Evolutionary conservation across 2,888 invertebrate genomes (phyloP), one percentile per base, ranked within the genome.

Genomic region (Agrilus mali): DNA sequence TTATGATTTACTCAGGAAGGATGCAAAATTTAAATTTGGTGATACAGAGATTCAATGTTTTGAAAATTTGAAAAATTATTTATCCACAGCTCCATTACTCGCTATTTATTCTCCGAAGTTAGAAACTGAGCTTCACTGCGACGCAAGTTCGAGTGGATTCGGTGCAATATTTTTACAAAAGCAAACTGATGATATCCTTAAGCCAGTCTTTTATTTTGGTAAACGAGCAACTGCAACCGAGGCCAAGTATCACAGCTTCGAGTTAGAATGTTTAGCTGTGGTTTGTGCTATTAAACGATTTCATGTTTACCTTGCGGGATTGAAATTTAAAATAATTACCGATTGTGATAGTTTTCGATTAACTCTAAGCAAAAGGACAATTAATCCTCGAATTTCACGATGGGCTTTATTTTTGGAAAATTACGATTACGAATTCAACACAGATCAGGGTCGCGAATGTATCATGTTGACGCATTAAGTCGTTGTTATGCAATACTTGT

Each of bases 121-220:
- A 12, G 40, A 34, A 17, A 62, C 60, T 2, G 54, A 63, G 44
- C 41, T 63, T 33, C 61, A 63, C 41, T 59, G 58, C 15, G 61
- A 64, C 46, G 61, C 59, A 1, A 57, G 56, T 40, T 41, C 53
- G 1, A 12, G 45, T 5, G 61, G 60, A 1, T 60, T 51, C 42
- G 61, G 58, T 1, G 52, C 54, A 2, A 52, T 61, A 7, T 42
- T 63, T 13, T 14, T 63, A 32, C 63, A 64, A 20, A 20, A 6
- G 6, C 20, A 20, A 20, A 20, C 3, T 4, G 6, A 20, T 20
- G 6, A 20, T 3, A 47, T 51, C 22, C 52, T 59, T 22, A 55
- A 60, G 31, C 60, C 60, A 0, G 43, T 61, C 0, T 58, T 58
- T 41, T 59, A 57, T 47, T 61, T 57, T 48, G 59, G 57, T 4